phyloP scores from a whole-genome alignment of 2,797 vertebrate species.

The Loriculus beryllinus region DNA sequence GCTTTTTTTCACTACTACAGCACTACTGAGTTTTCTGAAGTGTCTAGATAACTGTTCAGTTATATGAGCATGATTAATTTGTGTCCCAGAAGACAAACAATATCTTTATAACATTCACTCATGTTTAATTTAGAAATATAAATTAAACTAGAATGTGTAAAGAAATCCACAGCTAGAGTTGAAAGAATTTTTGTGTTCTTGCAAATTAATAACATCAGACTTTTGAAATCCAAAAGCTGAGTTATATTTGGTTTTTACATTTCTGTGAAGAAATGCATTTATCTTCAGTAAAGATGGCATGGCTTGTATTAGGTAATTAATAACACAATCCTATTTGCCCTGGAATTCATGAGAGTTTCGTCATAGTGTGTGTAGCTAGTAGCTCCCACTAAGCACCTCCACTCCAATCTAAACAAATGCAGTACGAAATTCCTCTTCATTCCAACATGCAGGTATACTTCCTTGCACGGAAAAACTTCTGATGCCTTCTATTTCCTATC shows the following conservation, averaged over 20 bases:
- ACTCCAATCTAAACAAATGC: background rate
- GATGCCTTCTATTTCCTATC: background rate
- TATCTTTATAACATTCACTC: background rate
- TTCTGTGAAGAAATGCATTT: background rate
- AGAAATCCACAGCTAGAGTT: background rate
- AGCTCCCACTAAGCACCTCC: background rate
- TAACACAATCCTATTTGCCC: background rate
- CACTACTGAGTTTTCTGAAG: background rate
- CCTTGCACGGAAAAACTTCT: background rate
- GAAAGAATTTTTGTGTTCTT: background rate
- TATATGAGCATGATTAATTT: background rate
- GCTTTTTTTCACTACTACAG: background rate
- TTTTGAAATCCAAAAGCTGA: background rate
- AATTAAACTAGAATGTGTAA: background rate
- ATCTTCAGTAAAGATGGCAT: background rate
- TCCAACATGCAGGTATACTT: background rate
- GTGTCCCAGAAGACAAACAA: background rate
- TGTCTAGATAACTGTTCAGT: background rate
- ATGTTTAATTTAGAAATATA: background rate
- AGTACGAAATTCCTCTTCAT: background rate
- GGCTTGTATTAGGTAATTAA: background rate
- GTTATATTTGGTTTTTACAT: background rate
- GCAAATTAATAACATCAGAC: background rate
- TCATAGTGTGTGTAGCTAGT: background rate
- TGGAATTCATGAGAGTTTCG: background rate